Conservation (phyloP, 1,140 invertebrate genomes). For the Bombyx mandarina region DNA sequence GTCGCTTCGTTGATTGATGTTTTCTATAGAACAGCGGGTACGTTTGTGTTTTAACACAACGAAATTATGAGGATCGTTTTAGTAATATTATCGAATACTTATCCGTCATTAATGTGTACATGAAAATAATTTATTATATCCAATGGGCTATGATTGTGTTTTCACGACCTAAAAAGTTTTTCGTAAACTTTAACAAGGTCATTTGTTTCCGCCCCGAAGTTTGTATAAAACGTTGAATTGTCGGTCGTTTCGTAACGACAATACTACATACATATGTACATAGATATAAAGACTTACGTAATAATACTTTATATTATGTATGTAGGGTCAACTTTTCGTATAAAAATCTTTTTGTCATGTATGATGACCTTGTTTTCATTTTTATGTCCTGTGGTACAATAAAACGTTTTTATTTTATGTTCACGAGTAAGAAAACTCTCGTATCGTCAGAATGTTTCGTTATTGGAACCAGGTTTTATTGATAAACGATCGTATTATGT, state of each 20-base stretch:
- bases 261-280: slow-evolving; percentile 1
- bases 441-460: slow-evolving; percentile 21
- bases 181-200: slow-evolving; percentile 43
- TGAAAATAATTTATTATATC: too few relatives aligned
- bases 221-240: not conserved
- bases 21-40: slow-evolving; percentile 1
- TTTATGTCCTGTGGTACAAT: slow-evolving; percentile 26
- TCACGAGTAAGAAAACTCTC: slow-evolving; percentile 30
- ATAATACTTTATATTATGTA: not conserved
- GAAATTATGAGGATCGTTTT: too few relatives aligned
- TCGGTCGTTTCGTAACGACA: not conserved
- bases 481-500: slow-evolving; percentile 17
- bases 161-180: slow-evolving; percentile 42
- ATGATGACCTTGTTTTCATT: slow-evolving; percentile 33
- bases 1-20: slow-evolving; percentile 12
- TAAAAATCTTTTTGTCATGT: not conserved
- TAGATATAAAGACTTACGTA: too few relatives aligned
- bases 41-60: too few relatives aligned
- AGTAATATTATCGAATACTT: slow-evolving; percentile 4
- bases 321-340: slow-evolving; percentile 28
- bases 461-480: slow-evolving; percentile 24
- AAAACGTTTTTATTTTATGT: slow-evolving; percentile 39
- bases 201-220: slow-evolving; percentile 19
- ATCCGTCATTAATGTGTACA: slow-evolving; percentile 10
- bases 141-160: slow-evolving; percentile 16